Evolutionary conservation across 2,113 vertebrate genomes (phyloP).

Genomic region (Gallinago paraguaiae): DNA sequence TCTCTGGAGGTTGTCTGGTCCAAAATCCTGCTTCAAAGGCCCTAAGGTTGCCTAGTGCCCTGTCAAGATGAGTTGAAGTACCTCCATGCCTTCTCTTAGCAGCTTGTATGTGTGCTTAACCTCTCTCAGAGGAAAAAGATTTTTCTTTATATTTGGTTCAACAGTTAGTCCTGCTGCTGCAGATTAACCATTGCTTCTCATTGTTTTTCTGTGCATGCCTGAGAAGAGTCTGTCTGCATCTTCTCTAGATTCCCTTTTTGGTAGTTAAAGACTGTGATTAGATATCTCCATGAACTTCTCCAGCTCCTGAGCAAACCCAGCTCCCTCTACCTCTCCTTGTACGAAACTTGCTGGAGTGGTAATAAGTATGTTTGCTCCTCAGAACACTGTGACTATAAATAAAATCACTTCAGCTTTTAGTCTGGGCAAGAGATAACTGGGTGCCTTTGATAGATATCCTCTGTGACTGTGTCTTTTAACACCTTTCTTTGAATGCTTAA

Average conservation of each 20-base stretch:
- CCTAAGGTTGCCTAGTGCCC: background rate
- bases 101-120: background rate
- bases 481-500: background rate
- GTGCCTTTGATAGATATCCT: background rate
- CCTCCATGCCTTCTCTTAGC: background rate
- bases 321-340: background rate
- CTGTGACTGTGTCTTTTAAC: background rate
- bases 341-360: background rate
- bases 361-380: background rate
- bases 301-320: background rate
- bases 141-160: background rate
- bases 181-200: background rate
- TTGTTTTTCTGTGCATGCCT: background rate
- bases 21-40: background rate
- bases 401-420: background rate
- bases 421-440: background rate
- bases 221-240: background rate
- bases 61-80: background rate
- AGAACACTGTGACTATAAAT: background rate
- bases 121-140: rapidly evolving
- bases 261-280: background rate
- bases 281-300: background rate
- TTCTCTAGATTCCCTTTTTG: background rate
- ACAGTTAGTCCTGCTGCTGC: background rate
- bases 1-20: background rate